Conservation (phyloP, 1,140 invertebrate species). For the Sycophila sp. region DNA sequence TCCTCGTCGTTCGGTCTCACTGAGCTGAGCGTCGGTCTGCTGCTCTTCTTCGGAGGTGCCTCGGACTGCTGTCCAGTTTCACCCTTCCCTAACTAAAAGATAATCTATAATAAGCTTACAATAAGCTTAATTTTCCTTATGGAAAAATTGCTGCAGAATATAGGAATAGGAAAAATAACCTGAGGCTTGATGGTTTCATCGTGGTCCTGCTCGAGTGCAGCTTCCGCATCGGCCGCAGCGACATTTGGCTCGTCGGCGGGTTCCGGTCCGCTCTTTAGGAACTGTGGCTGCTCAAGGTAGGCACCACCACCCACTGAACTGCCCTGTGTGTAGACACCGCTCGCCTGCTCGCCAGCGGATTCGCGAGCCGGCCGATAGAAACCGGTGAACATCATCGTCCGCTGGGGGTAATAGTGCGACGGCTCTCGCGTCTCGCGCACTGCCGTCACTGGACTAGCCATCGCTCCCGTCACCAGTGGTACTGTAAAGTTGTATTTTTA, state of each 20-base stretch:
- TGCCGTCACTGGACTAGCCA: constrained; percentile 46
- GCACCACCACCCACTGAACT: constrained; percentile 55
- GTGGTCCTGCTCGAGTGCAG: constrained; percentile 36
- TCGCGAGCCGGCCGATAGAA: constrained; percentile 54
- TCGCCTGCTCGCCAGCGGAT: not conserved
- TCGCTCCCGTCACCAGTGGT: constrained; percentile 43
- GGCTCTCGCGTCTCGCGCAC: constrained; percentile 47
- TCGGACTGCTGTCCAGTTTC: too few species aligned
- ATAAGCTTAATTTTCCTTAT: too few species aligned
- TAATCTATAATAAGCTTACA: too few species aligned
- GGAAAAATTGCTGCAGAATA: too few species aligned
- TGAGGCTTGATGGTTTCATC: too few species aligned
- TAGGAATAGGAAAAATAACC: too few species aligned
- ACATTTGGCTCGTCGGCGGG: constrained; percentile 50
- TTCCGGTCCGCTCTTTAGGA: constrained; percentile 43
- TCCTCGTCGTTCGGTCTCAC: not conserved
- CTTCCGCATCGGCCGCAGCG: constrained; percentile 52
- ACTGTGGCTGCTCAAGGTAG: constrained; percentile 47
- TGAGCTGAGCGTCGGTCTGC: too few species aligned
- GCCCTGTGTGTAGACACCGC: constrained; percentile 57
- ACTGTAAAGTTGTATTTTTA: constrained; percentile 36
- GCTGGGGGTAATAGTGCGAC: constrained; percentile 46
- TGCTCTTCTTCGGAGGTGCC: too few species aligned
- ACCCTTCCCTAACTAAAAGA: too few species aligned
- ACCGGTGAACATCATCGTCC: constrained; percentile 61